Evolutionary conservation across 2,113 vertebrate species (phyloP).

Genomic region (Clupea harengus): DNA sequence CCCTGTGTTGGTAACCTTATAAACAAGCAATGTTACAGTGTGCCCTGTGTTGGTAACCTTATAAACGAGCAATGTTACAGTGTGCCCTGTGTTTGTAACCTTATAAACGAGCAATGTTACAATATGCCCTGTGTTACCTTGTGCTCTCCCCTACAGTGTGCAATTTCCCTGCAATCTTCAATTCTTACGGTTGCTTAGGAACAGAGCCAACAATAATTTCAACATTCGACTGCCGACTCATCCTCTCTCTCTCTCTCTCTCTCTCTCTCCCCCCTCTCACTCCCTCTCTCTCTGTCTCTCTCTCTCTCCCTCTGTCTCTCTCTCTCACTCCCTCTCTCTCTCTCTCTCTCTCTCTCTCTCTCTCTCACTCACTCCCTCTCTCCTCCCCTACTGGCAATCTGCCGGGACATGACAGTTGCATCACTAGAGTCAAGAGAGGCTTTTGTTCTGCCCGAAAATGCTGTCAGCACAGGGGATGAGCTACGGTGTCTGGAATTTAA

Average conservation of each 20-base stretch:
- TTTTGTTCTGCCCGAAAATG: slow-evolving; percentile 4
- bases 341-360: not conserved
- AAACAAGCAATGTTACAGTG: no score
- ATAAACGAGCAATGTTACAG: no score
- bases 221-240: not conserved
- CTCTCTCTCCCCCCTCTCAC: no score
- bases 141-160: not conserved
- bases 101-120: no score
- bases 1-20: no score
- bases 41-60: no score
- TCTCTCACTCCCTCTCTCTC: not conserved
- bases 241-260: no score
- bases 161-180: slow-evolving; percentile 7
- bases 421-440: not conserved
- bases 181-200: not conserved
- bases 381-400: not conserved
- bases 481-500: slow-evolving; percentile 25
- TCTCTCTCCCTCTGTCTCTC: not conserved
- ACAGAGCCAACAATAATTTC: not conserved
- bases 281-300: no score
- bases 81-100: no score
- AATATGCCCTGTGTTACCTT: no score
- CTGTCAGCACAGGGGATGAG: slow-evolving; percentile 21
- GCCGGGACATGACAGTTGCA: not conserved
- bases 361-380: not conserved